Evolutionary conservation across 2,797 vertebrate species (phyloP).

Genomic region (Hozukius guyotensis): DNA sequence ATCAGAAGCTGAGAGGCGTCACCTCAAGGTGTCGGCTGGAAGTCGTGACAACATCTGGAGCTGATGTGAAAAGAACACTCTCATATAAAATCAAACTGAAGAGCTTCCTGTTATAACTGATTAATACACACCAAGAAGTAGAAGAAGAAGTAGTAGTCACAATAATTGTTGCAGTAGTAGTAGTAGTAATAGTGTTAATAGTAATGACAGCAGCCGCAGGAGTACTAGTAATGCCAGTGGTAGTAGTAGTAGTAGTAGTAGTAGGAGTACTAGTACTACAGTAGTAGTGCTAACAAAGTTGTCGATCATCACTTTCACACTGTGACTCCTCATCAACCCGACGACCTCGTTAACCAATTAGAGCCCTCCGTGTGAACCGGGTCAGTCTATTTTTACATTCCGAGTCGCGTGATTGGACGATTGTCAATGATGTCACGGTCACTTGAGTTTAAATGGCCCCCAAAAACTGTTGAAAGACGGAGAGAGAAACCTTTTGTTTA

Average conservation of each 20-base stretch:
- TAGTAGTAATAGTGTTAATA: neutral
- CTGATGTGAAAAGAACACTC: neutral
- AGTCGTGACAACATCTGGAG: neutral
- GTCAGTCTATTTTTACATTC: neutral
- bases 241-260: too few relatives aligned
- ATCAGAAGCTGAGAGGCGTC: neutral
- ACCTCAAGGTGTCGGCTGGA: neutral
- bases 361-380: neutral
- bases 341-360: neutral
- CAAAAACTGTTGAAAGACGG: neutral
- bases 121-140: neutral
- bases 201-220: neutral
- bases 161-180: too few relatives aligned
- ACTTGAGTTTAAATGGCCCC: neutral
- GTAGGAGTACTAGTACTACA: neutral
- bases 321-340: neutral
- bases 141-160: too few relatives aligned
- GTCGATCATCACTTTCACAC: too few relatives aligned
- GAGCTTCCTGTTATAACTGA: neutral
- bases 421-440: neutral
- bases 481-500: neutral
- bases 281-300: neutral
- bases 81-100: neutral
- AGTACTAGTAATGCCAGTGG: neutral
- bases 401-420: neutral